Conservation (phyloP, 2,888 invertebrate genomes). For the Trichopoda pennipes region DNA sequence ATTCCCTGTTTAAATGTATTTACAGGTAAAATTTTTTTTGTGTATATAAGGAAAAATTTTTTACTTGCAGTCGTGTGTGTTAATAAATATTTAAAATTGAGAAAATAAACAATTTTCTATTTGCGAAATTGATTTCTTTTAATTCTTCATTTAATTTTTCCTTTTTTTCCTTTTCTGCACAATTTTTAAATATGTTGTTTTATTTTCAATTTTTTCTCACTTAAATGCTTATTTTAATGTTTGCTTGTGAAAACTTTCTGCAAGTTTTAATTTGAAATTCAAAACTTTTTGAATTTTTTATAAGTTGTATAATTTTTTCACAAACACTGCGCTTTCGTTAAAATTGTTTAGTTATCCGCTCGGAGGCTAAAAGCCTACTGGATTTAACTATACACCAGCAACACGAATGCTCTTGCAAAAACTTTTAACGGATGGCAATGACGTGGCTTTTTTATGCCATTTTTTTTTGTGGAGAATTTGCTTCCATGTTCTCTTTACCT, state of each 20-base stretch:
- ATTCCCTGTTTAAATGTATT: no score
- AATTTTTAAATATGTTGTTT: conserved; percentile 29
- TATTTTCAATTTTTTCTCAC: conserved; percentile 19
- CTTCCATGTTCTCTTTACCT: conserved; percentile 32
- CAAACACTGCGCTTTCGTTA: conserved; percentile 69
- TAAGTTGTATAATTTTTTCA: conserved; percentile 55
- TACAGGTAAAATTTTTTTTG: background rate
- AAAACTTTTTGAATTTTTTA: conserved; percentile 66
- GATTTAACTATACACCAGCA: conserved; percentile 70
- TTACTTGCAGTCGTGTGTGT: conserved; percentile 15
- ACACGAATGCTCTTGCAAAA: conserved; percentile 49
- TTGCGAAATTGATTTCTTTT: conserved; percentile 27
- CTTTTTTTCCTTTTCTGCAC: conserved; percentile 51
- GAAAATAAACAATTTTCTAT: conserved; percentile 22
- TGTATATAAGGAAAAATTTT: background rate
- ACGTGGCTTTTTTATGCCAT: conserved; percentile 34
- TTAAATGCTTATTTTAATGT: conserved; percentile 33
- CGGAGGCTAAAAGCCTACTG: conserved; percentile 81
- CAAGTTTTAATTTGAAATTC: conserved; percentile 39
- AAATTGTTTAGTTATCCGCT: conserved; percentile 80
- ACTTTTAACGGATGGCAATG: conserved; percentile 63
- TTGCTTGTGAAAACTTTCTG: conserved; percentile 34
- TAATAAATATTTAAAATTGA: conserved; percentile 39
- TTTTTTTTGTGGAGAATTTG: conserved; percentile 38
- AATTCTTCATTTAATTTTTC: no score